These are phyloP conservation scores for Halyomorpha halys DNA, from an alignment of 1,140 invertebrate genomes.

Conservation along the genomic window DNA sequence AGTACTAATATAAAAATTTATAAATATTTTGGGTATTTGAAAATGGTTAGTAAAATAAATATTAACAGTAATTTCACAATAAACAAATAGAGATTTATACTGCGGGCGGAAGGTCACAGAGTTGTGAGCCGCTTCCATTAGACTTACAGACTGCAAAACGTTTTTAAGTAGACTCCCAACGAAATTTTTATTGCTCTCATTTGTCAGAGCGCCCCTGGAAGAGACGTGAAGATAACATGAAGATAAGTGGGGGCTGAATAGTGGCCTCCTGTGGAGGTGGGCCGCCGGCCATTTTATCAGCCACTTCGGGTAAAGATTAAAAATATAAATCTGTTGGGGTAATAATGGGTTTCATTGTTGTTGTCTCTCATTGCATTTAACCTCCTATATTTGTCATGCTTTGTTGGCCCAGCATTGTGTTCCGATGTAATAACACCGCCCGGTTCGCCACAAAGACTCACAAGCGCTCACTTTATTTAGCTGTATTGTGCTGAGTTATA, in stretches of 20 bases:
- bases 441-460: slow-evolving; percentile 11
- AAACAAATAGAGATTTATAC: no score
- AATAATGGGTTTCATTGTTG: slow-evolving; percentile 22
- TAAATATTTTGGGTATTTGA: no score
- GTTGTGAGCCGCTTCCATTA: no score
- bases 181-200: no score
- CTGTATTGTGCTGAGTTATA: slow-evolving; percentile 17
- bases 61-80: no score
- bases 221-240: slow-evolving; percentile 2
- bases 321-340: slow-evolving; percentile 22
- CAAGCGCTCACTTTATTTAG: slow-evolving; percentile 1
- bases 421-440: slow-evolving; percentile 15
- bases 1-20: no score
- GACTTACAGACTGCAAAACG: no score
- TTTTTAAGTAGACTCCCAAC: no score
- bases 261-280: not conserved
- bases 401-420: slow-evolving; percentile 20
- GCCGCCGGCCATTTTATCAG: slow-evolving; percentile 3
- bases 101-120: no score
- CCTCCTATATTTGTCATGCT: slow-evolving; percentile 21
- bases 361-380: slow-evolving; percentile 21
- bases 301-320: slow-evolving; percentile 16
- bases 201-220: no score
- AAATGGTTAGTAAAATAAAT: no score
- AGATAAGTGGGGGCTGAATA: not conserved